A percentile compares a stretch with the other conserved stretches of the same genome.
Evolutionary conservation across 2,888 invertebrate genomes (phyloP).

Genomic region (Galerucella pusilla): DNA sequence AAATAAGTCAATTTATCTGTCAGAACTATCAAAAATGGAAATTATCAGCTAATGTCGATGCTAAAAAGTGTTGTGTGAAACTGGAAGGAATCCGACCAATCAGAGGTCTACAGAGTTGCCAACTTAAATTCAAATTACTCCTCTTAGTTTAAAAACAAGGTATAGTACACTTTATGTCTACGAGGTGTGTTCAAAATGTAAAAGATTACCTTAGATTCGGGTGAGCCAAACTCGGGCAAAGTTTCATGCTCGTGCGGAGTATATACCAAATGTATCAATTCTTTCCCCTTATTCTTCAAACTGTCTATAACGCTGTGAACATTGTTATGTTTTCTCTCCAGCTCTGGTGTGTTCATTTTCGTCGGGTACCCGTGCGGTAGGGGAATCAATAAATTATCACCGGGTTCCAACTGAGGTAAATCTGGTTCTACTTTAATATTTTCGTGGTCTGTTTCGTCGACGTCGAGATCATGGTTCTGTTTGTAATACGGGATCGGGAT

Average conservation of each 20-base stretch:
- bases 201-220: constrained; percentile 48
- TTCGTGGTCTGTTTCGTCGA: constrained; percentile 48
- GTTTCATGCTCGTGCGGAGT: constrained; percentile 63
- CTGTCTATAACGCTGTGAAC: constrained; percentile 66
- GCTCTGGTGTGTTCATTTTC: constrained; percentile 41
- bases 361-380: constrained; percentile 18
- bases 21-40: too few relatives aligned
- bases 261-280: constrained; percentile 68
- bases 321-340: constrained; percentile 69
- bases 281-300: constrained; percentile 69
- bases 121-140: too few relatives aligned
- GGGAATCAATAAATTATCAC: constrained; percentile 73
- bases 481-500: constrained; percentile 59
- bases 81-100: too few relatives aligned
- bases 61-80: too few relatives aligned
- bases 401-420: constrained; percentile 72
- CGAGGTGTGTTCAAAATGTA: too few relatives aligned
- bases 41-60: too few relatives aligned
- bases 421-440: constrained; percentile 51
- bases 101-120: too few relatives aligned
- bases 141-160: too few relatives aligned
- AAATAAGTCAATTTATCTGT: too few relatives aligned
- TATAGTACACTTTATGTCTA: too few relatives aligned
- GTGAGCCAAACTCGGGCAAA: constrained; percentile 56
- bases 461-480: constrained; percentile 52